phyloP scores from a whole-genome alignment of 1,140 invertebrate species.

The Theocolax elegans region DNA sequence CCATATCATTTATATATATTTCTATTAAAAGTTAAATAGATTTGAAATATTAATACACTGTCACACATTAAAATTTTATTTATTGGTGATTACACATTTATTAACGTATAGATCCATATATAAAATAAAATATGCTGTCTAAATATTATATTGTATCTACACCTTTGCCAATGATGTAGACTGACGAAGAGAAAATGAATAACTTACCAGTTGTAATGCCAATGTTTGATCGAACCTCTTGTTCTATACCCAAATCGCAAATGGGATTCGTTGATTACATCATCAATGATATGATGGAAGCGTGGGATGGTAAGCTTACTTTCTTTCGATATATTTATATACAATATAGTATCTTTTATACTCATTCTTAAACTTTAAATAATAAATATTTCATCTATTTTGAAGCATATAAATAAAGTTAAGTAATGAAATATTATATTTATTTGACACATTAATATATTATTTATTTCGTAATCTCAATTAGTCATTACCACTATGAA shows the following conservation, averaged over 20 bases:
- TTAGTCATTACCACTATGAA: no score
- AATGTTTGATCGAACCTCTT: slow-evolving; percentile 89
- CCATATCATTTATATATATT: no score
- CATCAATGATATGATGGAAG: slow-evolving; percentile 95
- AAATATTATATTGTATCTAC: not conserved
- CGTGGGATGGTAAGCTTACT: slow-evolving; percentile 84
- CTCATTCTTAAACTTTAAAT: not conserved
- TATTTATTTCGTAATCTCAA: no score
- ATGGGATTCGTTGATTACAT: slow-evolving; percentile 97
- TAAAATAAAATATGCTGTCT: not conserved
- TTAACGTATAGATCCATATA: no score
- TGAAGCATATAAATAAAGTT: slow-evolving; percentile 22
- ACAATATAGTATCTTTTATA: not conserved
- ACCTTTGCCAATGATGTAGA: slow-evolving; percentile 68
- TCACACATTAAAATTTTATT: no score
- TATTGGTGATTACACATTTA: no score
- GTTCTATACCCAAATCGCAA: slow-evolving; percentile 95
- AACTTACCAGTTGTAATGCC: slow-evolving; percentile 94
- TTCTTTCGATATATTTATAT: not conserved
- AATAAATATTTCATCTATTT: slow-evolving; percentile 1
- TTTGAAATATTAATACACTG: no score
- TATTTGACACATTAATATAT: no score
- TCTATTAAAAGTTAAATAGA: no score
- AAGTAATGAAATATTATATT: not conserved
- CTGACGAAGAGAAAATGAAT: slow-evolving; percentile 88